phyloP scores from a whole-genome alignment of 2,113 vertebrate genomes.

The Cyphomyrus discorhynchus region DNA sequence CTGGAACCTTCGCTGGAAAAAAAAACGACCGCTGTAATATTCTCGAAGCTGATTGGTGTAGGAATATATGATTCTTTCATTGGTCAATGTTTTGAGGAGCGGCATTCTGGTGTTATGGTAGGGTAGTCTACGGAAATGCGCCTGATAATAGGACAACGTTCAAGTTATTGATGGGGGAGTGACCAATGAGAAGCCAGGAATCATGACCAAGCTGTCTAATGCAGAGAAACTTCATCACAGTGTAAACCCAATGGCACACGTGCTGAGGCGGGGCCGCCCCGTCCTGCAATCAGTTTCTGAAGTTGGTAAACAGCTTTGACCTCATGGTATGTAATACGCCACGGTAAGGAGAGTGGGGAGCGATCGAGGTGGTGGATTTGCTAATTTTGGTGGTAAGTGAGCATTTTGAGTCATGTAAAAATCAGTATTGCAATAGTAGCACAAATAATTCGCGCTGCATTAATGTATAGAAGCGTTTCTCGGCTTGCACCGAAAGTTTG shows the following conservation, averaged over 20 bases:
- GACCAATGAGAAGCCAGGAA: not conserved
- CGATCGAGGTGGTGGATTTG: not conserved
- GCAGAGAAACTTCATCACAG: too few species aligned
- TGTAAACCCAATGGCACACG: not conserved
- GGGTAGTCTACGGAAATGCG: not conserved
- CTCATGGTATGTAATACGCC: constrained; percentile 15
- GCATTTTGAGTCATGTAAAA: not conserved
- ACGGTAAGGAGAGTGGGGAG: not conserved
- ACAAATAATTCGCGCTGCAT: not conserved
- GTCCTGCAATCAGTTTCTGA: constrained; percentile 18
- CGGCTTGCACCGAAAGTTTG: not conserved
- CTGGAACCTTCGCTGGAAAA: not conserved
- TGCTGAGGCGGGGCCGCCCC: constrained; percentile 5
- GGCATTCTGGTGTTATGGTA: not conserved
- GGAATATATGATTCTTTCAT: not conserved
- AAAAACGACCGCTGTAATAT: not conserved
- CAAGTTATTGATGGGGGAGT: not conserved
- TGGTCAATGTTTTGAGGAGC: not conserved
- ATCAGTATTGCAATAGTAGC: not conserved
- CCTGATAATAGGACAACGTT: not conserved
- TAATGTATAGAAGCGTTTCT: not conserved
- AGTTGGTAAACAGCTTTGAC: constrained; percentile 32
- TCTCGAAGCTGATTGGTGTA: not conserved
- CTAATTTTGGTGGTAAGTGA: constrained; percentile 11
- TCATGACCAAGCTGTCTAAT: not conserved